phyloP scores from a whole-genome alignment of 2,113 vertebrate species.

The Dicerorhinus sumatrensis region DNA sequence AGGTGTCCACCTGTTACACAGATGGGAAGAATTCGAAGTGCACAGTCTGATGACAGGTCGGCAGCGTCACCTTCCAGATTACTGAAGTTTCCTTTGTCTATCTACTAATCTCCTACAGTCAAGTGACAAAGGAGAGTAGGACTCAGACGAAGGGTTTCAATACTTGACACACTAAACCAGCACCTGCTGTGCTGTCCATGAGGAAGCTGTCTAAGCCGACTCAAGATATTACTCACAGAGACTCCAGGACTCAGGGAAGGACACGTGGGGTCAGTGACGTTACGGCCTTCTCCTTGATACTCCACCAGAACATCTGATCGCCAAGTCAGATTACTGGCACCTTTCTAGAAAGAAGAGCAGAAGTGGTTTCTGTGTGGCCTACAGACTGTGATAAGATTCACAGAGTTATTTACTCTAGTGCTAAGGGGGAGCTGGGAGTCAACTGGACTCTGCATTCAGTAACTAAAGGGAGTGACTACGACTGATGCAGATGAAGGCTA shows the following conservation, averaged over 20 bases:
- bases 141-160: not conserved
- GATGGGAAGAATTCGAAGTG: not conserved
- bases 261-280: conserved; percentile 93
- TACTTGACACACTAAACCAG: not conserved
- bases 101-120: not conserved
- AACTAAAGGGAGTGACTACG: not conserved
- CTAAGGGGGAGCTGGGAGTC: not conserved
- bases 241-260: conserved; percentile 96
- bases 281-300: conserved; percentile 96
- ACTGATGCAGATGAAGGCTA: not conserved
- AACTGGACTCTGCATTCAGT: not conserved
- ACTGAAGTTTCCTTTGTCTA: not conserved
- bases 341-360: conserved; percentile 87
- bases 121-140: not conserved
- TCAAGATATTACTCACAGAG: conserved; percentile 87
- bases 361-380: not conserved
- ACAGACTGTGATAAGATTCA: not conserved
- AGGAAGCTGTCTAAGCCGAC: not conserved
- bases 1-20: not conserved
- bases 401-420: not conserved
- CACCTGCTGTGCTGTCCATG: not conserved
- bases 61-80: not conserved
- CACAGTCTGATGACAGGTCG: not conserved
- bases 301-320: conserved; percentile 97
- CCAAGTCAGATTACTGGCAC: conserved; percentile 92